These are phyloP conservation scores for Drosophila phalerata DNA, from an alignment of 2,888 invertebrate genomes.

Conservation along the genomic window DNA sequence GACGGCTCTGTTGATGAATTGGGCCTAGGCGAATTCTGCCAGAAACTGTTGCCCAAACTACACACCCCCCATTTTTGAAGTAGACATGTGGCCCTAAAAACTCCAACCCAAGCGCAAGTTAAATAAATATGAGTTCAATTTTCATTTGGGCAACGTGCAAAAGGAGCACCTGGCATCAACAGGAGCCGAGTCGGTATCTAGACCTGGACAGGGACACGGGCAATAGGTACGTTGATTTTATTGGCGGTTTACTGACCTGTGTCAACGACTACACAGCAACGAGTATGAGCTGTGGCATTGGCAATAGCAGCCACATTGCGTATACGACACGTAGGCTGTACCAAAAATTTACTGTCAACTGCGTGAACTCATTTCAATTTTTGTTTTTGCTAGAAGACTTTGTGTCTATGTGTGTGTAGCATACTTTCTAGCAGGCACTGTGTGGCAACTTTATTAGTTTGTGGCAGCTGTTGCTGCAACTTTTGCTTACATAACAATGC, in stretches of 20 bases:
- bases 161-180: slow-evolving; percentile 21
- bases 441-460: slow-evolving; percentile 6
- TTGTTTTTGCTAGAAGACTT: slow-evolving; percentile 14
- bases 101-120: slow-evolving; percentile 55
- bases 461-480: slow-evolving; percentile 11
- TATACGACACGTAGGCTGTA: slow-evolving; percentile 66
- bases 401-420: slow-evolving; percentile 17
- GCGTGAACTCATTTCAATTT: slow-evolving; percentile 75
- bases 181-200: not conserved
- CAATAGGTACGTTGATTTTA: slow-evolving; percentile 73
- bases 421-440: slow-evolving; percentile 28
- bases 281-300: slow-evolving; percentile 16
- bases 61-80: too few relatives aligned
- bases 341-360: slow-evolving; percentile 52
- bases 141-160: slow-evolving; percentile 68
- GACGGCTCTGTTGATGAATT: slow-evolving; percentile 76
- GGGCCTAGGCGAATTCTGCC: slow-evolving; percentile 61
- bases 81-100: not conserved
- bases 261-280: slow-evolving; percentile 58
- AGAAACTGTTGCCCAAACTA: too few relatives aligned
- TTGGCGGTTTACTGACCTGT: slow-evolving; percentile 81
- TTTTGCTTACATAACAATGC: slow-evolving; percentile 15
- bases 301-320: slow-evolving; percentile 57
- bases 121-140: slow-evolving; percentile 83
- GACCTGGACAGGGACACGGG: not conserved